Conservation (phyloP, 2,113 vertebrate species). For the Trochalopteron elliotii region DNA sequence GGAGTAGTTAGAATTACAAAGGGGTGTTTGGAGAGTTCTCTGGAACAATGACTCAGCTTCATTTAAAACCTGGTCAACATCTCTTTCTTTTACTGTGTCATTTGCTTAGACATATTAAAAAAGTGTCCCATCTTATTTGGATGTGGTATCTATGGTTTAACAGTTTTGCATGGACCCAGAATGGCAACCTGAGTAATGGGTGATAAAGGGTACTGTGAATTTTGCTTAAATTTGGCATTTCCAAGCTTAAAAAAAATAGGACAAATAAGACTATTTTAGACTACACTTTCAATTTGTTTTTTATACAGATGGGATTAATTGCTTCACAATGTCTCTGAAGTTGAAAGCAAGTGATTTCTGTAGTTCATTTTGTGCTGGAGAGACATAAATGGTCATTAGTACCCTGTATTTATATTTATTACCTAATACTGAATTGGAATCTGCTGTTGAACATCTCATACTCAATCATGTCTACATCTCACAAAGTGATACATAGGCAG, state of each 20-base stretch:
- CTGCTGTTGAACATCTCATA: not conserved
- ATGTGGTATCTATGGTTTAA: not conserved
- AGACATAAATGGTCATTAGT: not conserved
- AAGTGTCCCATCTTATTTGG: not conserved
- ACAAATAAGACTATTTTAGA: not conserved
- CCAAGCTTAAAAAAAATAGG: not conserved
- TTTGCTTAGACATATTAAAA: not conserved
- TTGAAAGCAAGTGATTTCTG: not conserved
- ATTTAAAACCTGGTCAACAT: not conserved
- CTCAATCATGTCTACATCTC: not conserved
- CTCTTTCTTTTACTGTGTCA: not conserved
- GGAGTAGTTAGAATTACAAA: not conserved
- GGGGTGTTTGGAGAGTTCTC: not conserved
- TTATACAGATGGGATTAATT: not conserved
- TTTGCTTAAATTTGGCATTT: not conserved
- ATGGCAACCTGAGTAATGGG: not conserved
- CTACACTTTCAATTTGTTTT: not conserved
- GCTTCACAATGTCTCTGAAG: not conserved
- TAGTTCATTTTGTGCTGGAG: not conserved
- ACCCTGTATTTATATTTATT: not conserved
- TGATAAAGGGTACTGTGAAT: not conserved
- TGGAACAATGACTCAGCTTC: conserved; percentile 9
- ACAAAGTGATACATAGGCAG: not conserved
- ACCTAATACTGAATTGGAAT: not conserved
- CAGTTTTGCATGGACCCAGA: not conserved